Base-by-base conservation (phyloP, 1,140 invertebrate genomes). In the Brachionus asplanchnoidis region DNA sequence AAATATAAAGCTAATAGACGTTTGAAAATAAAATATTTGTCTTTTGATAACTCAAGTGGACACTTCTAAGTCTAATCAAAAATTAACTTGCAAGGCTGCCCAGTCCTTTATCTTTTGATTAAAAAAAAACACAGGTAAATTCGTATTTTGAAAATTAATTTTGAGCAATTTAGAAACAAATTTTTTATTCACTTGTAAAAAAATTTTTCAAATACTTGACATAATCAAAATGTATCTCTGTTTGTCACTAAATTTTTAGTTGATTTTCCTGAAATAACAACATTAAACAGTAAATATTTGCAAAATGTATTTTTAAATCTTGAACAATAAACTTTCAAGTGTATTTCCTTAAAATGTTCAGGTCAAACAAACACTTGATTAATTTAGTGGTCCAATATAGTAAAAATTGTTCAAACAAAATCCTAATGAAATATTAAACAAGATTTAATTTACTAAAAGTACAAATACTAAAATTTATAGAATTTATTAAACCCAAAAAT, bases 281-380 rank as follows among this genome's bases (percentile, higher is more conserved):
- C 56, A 68, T 3, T 14, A 60, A 60, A 60, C 14, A 46, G 11
- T 60, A 60, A 60, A 60, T 60, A 60, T 60, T 60, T 60, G 53
- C 53, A 23, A 8, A 60, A 60, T 60, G 53, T 60, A 20, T 60
- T 20, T 53, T 20, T 60, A 60, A 17, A 60, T 60, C 20, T 60
- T 60, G 53, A 60, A 60, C 20, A 40, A 68, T 40, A 73, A 42
- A 73, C 36, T 36, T 73, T 73, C 68, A 73, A 73, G 68, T 73
- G 68, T 8, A 42, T 42, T 73, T 73, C 32, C 68, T 20, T 60
- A 60, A 9, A 60, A 60, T 23, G 53, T 17, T 20, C 53, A 60
- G 53, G 53, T 60, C 53, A 60, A 60, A 23, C 53, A 60, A 60
- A 60, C 53, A 60, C 53, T 60, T 60, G 53, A 60, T 60, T 60